Evolutionary conservation across 2,113 vertebrate genomes (phyloP).

Genomic region (Actenoides lindsayi): DNA sequence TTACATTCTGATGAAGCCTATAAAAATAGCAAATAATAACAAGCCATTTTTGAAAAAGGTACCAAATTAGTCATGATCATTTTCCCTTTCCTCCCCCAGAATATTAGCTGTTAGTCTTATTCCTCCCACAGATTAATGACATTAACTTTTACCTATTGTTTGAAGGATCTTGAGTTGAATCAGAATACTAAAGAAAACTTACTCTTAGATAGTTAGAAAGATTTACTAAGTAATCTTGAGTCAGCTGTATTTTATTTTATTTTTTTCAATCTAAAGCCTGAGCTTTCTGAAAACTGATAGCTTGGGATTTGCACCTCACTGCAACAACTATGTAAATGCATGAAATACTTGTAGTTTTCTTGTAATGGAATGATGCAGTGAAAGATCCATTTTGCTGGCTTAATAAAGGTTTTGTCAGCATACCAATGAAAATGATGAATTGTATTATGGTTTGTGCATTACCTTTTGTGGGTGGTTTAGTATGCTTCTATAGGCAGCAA

Average conservation of each 20-base stretch:
- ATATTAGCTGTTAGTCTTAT: conserved; percentile 8
- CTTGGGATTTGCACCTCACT: not conserved
- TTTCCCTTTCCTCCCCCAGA: not conserved
- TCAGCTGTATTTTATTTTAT: not conserved
- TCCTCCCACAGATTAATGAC: not conserved
- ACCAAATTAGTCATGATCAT: not conserved
- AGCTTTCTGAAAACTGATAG: not conserved
- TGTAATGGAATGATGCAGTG: not conserved
- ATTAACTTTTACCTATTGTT: not conserved
- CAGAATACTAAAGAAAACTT: not conserved
- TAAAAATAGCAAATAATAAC: conserved; percentile 22
- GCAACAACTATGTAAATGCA: not conserved
- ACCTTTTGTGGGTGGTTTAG: not conserved
- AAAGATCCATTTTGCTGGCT: not conserved
- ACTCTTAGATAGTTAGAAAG: not conserved
- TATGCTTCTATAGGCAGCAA: not conserved
- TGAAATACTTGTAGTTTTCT: not conserved
- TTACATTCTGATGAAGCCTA: not conserved
- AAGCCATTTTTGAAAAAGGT: not conserved
- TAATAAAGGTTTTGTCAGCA: not conserved
- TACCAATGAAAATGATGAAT: not conserved
- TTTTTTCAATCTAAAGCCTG: not conserved
- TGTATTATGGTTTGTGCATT: not conserved
- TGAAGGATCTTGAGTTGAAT: not conserved
- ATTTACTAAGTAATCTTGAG: not conserved